Percentiles rank a stretch among this genome's conserved stretches.
Evolutionary conservation across 2,113 vertebrate genomes (phyloP).

Genomic region (Channa maculata): DNA sequence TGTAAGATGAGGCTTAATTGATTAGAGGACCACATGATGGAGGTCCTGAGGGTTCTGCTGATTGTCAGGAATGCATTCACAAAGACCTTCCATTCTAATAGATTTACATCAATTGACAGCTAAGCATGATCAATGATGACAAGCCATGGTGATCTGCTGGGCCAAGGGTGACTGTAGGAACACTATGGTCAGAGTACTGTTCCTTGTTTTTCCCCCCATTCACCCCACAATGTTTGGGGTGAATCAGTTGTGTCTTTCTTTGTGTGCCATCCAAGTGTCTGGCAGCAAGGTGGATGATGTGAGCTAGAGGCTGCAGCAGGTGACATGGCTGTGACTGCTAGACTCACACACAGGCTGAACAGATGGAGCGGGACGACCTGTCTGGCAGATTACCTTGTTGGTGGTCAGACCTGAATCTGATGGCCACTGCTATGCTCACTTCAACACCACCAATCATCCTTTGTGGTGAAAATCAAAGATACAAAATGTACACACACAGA

Average conservation of each 20-base stretch:
- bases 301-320: constrained; percentile 30
- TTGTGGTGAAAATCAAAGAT: constrained; percentile 49
- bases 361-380: constrained; percentile 78
- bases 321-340: constrained; percentile 38
- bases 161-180: constrained; percentile 30
- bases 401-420: constrained; percentile 59
- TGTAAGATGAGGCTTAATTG: constrained; percentile 86
- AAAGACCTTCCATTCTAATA: constrained; percentile 67
- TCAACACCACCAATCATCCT: constrained; percentile 28
- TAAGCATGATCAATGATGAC: constrained; percentile 74
- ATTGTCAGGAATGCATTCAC: constrained; percentile 65
- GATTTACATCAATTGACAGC: constrained; percentile 68
- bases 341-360: constrained; percentile 51
- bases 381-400: constrained; percentile 77
- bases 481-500: constrained; percentile 5
- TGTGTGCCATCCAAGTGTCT: constrained; percentile 17
- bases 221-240: not conserved
- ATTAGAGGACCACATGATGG: constrained; percentile 85
- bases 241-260: not conserved
- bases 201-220: not conserved
- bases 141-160: constrained; percentile 38
- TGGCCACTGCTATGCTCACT: constrained; percentile 41
- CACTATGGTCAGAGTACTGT: constrained; percentile 30
- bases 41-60: constrained; percentile 71
- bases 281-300: constrained; percentile 6